Percentiles rank a stretch among this genome's conserved stretches.
phyloP scores from a whole-genome alignment of 2,888 invertebrate species.

The Suillia variegata region DNA sequence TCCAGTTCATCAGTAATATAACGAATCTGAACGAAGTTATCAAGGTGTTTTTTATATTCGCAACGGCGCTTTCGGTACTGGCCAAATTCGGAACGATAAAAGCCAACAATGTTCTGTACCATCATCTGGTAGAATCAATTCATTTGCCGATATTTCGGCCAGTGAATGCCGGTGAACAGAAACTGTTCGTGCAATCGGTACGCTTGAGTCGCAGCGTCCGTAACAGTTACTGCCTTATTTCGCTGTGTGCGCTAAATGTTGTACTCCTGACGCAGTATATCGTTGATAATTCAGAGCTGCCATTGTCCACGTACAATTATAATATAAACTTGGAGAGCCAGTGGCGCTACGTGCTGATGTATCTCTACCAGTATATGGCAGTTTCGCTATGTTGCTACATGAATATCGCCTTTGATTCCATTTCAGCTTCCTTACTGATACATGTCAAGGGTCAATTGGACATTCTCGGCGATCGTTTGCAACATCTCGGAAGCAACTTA shows the following conservation, averaged over 20 bases:
- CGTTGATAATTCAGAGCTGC: constrained; percentile 31
- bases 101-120: constrained; percentile 26
- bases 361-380: constrained; percentile 35
- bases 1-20: constrained; percentile 37
- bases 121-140: constrained; percentile 30
- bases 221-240: constrained; percentile 34
- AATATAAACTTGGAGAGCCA: constrained; percentile 31
- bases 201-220: constrained; percentile 29
- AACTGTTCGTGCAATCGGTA: constrained; percentile 24
- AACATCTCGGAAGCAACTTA: constrained; percentile 32
- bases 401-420: constrained; percentile 47
- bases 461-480: constrained; percentile 42
- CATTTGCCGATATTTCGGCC: constrained; percentile 30
- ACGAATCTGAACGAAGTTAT: constrained; percentile 41
- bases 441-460: constrained; percentile 44
- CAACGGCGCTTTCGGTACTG: constrained; percentile 34
- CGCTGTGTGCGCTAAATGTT: constrained; percentile 30
- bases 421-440: constrained; percentile 42
- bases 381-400: constrained; percentile 32
- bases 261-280: constrained; percentile 33
- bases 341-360: constrained; percentile 33
- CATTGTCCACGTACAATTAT: constrained; percentile 35
- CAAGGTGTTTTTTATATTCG: constrained; percentile 40
- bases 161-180: constrained; percentile 25
- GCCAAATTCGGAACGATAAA: constrained; percentile 34